Evolutionary conservation across 2,797 vertebrate genomes (phyloP).

Genomic region (Rhadinocentrus ornatus): DNA sequence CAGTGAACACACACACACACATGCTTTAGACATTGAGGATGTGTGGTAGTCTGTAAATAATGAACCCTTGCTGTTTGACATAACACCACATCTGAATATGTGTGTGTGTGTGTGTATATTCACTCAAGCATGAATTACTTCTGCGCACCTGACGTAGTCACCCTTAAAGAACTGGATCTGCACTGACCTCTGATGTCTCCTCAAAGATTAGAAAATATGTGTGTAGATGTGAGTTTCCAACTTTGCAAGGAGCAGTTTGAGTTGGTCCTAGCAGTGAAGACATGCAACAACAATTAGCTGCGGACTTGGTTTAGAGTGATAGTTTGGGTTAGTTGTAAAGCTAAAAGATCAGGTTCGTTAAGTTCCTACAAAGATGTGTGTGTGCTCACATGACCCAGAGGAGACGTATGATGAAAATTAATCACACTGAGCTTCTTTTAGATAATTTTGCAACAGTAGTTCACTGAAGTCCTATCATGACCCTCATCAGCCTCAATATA

Average conservation of each 20-base stretch:
- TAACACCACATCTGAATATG: slow-evolving; percentile 10
- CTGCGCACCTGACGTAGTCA: slow-evolving; percentile 52
- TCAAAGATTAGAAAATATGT: neutral
- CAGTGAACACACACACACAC: slow-evolving; percentile 6
- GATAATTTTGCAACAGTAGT: neutral
- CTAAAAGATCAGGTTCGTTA: neutral
- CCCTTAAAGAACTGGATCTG: neutral
- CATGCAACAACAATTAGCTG: no score
- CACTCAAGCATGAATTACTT: slow-evolving; percentile 25
- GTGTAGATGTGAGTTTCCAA: neutral
- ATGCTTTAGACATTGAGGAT: slow-evolving; percentile 31
- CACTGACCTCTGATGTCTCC: slow-evolving; percentile 21
- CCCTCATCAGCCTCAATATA: neutral
- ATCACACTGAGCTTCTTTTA: neutral
- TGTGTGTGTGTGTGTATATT: slow-evolving; percentile 22
- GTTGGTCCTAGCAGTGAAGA: neutral
- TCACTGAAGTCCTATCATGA: no score
- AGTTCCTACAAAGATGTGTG: neutral
- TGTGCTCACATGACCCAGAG: neutral
- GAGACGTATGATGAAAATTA: neutral
- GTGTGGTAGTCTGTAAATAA: slow-evolving; percentile 64
- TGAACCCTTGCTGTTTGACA: slow-evolving; percentile 44
- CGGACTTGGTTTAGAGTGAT: neutral
- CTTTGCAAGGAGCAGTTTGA: neutral
- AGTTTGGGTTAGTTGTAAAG: neutral